Base-by-base conservation (phyloP, 2,888 invertebrate genomes). In the Caenorhabditis sp. region DNA sequence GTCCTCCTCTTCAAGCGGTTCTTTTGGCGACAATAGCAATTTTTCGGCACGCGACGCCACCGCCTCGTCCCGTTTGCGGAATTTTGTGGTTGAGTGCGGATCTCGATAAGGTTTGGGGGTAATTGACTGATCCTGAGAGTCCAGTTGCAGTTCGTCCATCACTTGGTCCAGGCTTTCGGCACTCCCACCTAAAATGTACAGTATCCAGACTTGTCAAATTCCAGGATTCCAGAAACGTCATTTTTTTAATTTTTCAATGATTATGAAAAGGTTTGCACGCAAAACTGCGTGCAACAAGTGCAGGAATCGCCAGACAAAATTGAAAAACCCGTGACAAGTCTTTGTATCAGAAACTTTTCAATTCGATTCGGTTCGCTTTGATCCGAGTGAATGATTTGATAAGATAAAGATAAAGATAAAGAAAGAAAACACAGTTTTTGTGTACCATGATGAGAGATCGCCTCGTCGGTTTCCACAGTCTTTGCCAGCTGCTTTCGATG, bases 81-180 rank as follows among this genome's bases (percentile, higher is more conserved):
- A 45, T 24, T 43, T 58, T 15, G 48, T 8, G 4, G 58, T 27
- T 20, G 26, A 20, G 20, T 17, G 17, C 20, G 68, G 62, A 32
- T 68, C 55, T 63, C 56, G 55, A 46, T 68, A 63, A 2, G 76
- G 76, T 32, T 70, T 76, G 0, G 76, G 76, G 5, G 76, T 76
- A 27, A 63, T 53, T 7, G 70, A 35, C 24, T 62, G 76, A 24
- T 75, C 63, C 8, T 53, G 45, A 0, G 35, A 35, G n/a, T 70
- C 70, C 20, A 76, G 22, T 55, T 76, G 63, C 37, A 76, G 52
- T 53, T 76, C 76, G 35, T 76, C 76, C 58, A 76, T 58, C 52
- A 59, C 63, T 65, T 76, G 76, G 70, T 76, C 76, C 15, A 76
- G 58, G 27, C 70, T 70, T 48, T 76, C 76, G 1, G 59, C 56